These are phyloP conservation scores for Alca torda DNA, from an alignment of 2,797 vertebrate genomes.

Conservation along the genomic window DNA sequence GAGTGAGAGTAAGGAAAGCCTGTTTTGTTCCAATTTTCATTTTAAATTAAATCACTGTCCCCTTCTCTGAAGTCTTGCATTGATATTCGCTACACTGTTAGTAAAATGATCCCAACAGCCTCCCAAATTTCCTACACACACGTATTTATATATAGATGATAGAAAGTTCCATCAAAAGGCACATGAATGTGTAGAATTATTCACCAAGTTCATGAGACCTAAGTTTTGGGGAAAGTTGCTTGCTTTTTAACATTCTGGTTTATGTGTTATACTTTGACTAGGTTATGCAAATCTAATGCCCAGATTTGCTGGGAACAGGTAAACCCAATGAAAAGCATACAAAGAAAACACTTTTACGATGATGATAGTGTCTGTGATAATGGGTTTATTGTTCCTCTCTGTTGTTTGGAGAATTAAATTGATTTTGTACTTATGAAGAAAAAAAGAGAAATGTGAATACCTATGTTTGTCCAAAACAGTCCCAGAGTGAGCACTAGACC, in stretches of 20 bases:
- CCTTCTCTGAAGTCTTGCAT: neutral
- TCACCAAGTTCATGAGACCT: neutral
- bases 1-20: neutral
- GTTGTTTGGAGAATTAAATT: neutral
- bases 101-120: neutral
- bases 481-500: neutral
- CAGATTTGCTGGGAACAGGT: neutral
- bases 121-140: neutral
- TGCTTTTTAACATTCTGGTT: neutral
- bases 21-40: neutral
- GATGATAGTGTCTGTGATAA: neutral
- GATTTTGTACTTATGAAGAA: neutral
- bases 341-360: neutral
- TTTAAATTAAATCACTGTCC: neutral
- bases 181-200: neutral
- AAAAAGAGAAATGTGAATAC: neutral
- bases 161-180: neutral
- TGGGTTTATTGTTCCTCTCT: neutral
- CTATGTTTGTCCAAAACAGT: neutral
- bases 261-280: neutral
- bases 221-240: neutral
- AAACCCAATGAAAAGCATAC: neutral
- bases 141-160: too few species aligned
- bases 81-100: neutral
- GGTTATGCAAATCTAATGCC: neutral